A percentile compares a stretch with the other conserved stretches of the same genome.
Conservation (phyloP, 2,113 vertebrate genomes). For the Scomber japonicus region DNA sequence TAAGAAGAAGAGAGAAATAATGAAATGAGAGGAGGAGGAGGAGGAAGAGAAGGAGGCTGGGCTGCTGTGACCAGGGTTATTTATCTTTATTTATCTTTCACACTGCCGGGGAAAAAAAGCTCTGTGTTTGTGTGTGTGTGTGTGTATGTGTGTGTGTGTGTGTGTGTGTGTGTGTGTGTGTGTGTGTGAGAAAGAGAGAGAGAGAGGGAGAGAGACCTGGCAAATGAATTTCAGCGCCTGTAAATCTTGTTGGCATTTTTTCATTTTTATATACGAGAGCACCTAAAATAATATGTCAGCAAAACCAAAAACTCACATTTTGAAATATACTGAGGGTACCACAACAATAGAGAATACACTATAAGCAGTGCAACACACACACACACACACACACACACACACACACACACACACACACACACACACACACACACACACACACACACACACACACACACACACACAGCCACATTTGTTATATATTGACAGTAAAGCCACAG, state of each 20-base stretch:
- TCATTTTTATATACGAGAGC: no score
- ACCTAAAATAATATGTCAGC: neutral
- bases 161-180: neutral
- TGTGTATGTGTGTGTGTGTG: neutral
- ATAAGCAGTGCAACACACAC: neutral
- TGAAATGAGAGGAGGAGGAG: no score
- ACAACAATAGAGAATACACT: no score
- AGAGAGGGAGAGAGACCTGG: neutral
- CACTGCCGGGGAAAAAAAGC: neutral
- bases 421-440: neutral
- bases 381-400: conserved; percentile 1
- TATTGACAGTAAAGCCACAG: conserved; percentile 4
- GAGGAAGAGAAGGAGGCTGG: no score
- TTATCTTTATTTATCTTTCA: conserved; percentile 25
- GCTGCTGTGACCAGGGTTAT: no score
- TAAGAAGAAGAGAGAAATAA: no score
- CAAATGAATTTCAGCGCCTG: neutral
- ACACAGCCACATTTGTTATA: neutral
- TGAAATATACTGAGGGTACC: no score
- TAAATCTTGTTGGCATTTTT: neutral
- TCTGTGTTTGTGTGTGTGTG: neutral
- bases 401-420: neutral
- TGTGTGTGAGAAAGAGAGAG: no score
- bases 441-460: conserved; percentile 1
- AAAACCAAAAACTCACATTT: neutral